Evolutionary conservation across 2,888 invertebrate species (phyloP).

Genomic region (Andrena minutula): DNA sequence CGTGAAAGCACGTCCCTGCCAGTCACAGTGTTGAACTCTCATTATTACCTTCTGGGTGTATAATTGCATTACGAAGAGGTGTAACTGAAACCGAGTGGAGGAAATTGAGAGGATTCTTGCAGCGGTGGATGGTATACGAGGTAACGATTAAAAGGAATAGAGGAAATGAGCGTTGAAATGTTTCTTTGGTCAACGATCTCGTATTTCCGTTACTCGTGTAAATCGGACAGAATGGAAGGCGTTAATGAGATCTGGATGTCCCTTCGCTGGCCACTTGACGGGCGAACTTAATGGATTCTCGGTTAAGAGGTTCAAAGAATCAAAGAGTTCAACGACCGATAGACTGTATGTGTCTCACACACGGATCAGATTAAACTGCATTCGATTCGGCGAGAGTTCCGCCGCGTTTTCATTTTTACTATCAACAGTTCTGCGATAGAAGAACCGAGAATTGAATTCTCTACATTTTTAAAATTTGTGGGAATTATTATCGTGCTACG

Average conservation of each 20-base stretch:
- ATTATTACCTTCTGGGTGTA: background rate
- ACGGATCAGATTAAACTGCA: slow-evolving; percentile 55
- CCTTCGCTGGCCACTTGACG: slow-evolving; percentile 17
- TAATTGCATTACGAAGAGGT: background rate
- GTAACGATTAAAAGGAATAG: background rate
- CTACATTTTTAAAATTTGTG: too few relatives aligned
- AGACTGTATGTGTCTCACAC: slow-evolving; percentile 36
- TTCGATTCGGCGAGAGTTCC: slow-evolving; percentile 34
- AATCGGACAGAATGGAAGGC: slow-evolving; percentile 2
- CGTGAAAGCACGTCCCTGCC: too few relatives aligned
- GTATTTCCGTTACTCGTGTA: background rate
- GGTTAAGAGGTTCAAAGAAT: slow-evolving; percentile 54
- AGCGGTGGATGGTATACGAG: background rate
- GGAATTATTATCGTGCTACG: too few relatives aligned
- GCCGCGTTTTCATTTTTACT: slow-evolving; percentile 26
- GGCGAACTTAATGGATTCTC: slow-evolving; percentile 43
- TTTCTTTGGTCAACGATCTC: background rate
- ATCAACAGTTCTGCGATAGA: background rate
- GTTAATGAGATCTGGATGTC: slow-evolving; percentile 32
- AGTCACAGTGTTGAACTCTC: background rate
- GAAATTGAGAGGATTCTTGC: background rate
- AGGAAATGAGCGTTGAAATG: background rate
- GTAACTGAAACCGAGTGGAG: background rate
- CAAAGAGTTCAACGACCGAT: slow-evolving; percentile 52
- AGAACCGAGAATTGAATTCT: background rate